Evolutionary conservation across 2,888 invertebrate species (phyloP).

Genomic region (Chymomyza amoena): DNA sequence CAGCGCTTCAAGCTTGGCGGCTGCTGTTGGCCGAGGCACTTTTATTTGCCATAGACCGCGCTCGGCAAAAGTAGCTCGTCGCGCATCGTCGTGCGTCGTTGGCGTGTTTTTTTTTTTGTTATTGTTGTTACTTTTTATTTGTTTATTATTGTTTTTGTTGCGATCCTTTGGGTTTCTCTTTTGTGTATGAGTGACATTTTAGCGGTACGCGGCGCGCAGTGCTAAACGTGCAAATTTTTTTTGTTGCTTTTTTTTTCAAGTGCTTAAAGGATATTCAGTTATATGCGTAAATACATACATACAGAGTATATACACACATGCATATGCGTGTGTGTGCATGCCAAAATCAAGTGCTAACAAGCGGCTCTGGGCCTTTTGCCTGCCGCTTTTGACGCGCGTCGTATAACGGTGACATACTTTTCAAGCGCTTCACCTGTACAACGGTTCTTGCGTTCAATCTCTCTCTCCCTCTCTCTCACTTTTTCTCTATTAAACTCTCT

Average conservation of each 20-base stretch:
- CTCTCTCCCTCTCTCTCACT: background rate
- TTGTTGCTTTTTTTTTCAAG: background rate
- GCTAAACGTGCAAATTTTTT: background rate
- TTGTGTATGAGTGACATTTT: background rate
- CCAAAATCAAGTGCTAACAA: background rate
- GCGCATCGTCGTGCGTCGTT: slow-evolving; percentile 42
- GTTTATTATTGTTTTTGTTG: background rate
- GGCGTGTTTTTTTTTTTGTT: slow-evolving; percentile 10
- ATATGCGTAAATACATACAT: background rate
- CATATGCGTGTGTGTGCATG: too few species aligned
- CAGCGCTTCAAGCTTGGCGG: slow-evolving; percentile 34
- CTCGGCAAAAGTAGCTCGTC: slow-evolving; percentile 49
- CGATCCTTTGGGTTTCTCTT: background rate
- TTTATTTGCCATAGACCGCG: slow-evolving; percentile 55
- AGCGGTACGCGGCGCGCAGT: background rate
- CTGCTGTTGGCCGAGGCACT: slow-evolving; percentile 6
- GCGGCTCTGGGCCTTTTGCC: background rate
- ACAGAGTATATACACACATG: background rate
- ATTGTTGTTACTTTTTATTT: background rate
- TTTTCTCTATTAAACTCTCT: background rate
- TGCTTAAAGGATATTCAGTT: background rate
- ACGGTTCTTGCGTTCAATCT: too few species aligned
- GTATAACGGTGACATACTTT: slow-evolving; percentile 64
- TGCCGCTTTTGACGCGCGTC: slow-evolving; percentile 8
- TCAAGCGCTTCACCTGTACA: slow-evolving; percentile 4